Percentiles rank a stretch among this genome's conserved stretches.
phyloP scores from a whole-genome alignment of 2,113 vertebrate genomes.

The Anarrhichthys ocellatus region DNA sequence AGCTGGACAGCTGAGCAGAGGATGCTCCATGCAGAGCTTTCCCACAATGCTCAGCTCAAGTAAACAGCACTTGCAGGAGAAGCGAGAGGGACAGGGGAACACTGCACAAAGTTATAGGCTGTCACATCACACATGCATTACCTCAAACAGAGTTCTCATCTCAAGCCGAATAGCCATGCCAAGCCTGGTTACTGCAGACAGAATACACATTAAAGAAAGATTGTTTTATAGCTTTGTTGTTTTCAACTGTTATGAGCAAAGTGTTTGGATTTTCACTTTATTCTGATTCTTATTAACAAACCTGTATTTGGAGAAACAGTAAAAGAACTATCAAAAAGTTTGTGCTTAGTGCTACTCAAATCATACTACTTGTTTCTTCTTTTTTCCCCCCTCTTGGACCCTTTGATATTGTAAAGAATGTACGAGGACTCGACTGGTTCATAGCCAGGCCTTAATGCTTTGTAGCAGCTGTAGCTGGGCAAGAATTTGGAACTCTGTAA shows the following conservation, averaged over 20 bases:
- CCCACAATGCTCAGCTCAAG: constrained; percentile 47
- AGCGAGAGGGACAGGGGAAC: constrained; percentile 10
- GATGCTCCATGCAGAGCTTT: constrained; percentile 19
- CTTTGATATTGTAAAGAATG: constrained; percentile 29
- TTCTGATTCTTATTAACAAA: constrained; percentile 52
- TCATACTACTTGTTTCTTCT: not conserved
- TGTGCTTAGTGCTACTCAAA: not conserved
- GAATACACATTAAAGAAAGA: constrained; percentile 43
- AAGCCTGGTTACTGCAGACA: constrained; percentile 41
- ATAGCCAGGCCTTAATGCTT: constrained; percentile 15
- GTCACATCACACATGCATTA: constrained; percentile 58
- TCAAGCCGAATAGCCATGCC: constrained; percentile 49
- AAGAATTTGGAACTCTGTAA: constrained; percentile 3
- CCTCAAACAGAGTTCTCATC: constrained; percentile 39
- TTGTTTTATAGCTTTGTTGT: constrained; percentile 39
- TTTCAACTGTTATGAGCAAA: constrained; percentile 38
- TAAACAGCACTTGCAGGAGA: constrained; percentile 47
- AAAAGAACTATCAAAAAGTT: constrained; percentile 21
- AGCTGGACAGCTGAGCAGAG: constrained; percentile 29
- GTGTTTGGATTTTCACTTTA: constrained; percentile 43
- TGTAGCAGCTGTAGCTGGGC: constrained; percentile 6
- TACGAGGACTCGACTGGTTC: constrained; percentile 15
- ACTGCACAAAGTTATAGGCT: constrained; percentile 29
- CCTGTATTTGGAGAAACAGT: constrained; percentile 41
- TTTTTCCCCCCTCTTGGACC: not conserved